Base-by-base conservation (phyloP, 1,140 invertebrate genomes). In the Drosophila busckii region DNA sequence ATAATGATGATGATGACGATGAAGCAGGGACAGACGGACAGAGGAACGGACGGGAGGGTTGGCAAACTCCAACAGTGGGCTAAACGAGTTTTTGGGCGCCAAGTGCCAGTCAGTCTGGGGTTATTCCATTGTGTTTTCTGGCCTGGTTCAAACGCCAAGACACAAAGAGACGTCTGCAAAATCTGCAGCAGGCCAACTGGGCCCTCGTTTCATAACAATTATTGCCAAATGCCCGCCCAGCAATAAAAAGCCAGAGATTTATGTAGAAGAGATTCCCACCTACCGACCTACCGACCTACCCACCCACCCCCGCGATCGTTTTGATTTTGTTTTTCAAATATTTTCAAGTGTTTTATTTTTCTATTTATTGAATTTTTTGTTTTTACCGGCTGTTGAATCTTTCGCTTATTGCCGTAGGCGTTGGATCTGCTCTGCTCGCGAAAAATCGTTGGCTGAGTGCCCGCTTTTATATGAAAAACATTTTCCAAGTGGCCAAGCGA, bases 191-290 rank as follows among this genome's bases (percentile, higher is more conserved):
- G 10, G 7, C 1, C 7, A 4, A 12, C 26, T 46, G 22, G 25
- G 19, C 34, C 20, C 13, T 32, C 54, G 65, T 78, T 80, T 80
- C 73, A 64, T 78, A 78, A 78, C 73, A 78, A 78, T 64, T 69
- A 76, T 78, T 78, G 73, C 73, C 63, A 80, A 78, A 78, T 71
- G 68, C 45, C 37, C 19, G 9, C 48, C 12, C 46, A 40, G 40
- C 25, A 46, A 40, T 48, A 41, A 34, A 28, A 60, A 23, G 25
- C 37, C 20, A 41, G 23, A 68, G 13, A 62, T 62, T 62, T 56
- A 62, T 62, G 52, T 16, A 31, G 6, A 15, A 28, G n/a, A 8
- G 20, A 31, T 19, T 20, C 54, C 9, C 46, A 50, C 59, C 66
- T 54, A 46, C n/a, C n/a, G n/a, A n/a, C n/a, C n/a, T n/a, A n/a